phyloP scores from a whole-genome alignment of 2,113 vertebrate genomes.

The Fregetta grallaria region DNA sequence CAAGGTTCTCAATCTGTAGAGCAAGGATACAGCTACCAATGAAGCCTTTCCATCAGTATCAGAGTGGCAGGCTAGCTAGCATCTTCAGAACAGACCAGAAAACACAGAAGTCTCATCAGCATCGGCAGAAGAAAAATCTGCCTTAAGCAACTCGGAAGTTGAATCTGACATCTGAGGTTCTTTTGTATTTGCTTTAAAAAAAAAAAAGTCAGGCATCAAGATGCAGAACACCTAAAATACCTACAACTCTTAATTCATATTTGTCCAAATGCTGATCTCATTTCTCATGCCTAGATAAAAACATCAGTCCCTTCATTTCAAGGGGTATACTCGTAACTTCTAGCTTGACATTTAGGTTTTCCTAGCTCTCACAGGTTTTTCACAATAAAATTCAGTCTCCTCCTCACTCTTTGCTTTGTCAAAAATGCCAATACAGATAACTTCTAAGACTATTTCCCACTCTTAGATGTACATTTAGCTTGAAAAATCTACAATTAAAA shows the following conservation, averaged over 20 bases:
- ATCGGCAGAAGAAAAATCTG: not conserved
- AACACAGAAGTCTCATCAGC: not conserved
- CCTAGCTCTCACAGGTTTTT: not conserved
- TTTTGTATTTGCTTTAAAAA: not conserved
- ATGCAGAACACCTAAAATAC: not conserved
- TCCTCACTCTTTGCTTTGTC: not conserved
- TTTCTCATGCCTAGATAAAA: not conserved
- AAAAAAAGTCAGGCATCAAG: not conserved
- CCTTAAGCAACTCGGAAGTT: not conserved
- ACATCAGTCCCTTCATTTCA: not conserved
- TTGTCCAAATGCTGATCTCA: not conserved
- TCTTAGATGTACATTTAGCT: not conserved
- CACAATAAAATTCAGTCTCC: not conserved
- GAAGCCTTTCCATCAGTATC: not conserved
- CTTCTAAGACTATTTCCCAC: too few relatives aligned
- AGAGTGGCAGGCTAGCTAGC: not conserved
- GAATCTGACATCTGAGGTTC: not conserved
- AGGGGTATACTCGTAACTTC: too few relatives aligned
- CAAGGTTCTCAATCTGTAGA: too few relatives aligned
- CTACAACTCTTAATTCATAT: not conserved
- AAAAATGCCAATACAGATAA: not conserved
- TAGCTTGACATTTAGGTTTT: not conserved
- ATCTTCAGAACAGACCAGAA: not conserved
- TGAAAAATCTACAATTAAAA: not conserved
- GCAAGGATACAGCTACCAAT: not conserved